Evolutionary conservation across 2,113 vertebrate genomes (phyloP).

Genomic region (Chiloscyllium plagiosum): DNA sequence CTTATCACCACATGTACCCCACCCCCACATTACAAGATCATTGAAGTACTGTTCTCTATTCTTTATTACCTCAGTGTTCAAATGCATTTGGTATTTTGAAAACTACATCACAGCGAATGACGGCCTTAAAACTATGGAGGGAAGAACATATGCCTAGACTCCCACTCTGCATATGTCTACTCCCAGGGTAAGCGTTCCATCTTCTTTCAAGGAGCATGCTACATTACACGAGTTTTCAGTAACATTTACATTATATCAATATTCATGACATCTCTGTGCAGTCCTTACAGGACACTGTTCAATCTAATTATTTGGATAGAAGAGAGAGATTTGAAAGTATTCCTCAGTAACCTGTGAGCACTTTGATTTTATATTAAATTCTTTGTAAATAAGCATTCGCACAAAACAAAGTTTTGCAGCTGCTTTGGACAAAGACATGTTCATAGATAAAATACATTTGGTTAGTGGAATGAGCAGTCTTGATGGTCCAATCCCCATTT

Average conservation of each 20-base stretch:
- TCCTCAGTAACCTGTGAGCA: not conserved
- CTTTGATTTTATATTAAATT: not conserved
- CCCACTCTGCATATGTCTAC: not conserved
- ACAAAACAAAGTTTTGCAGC: not conserved
- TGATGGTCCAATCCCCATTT: too few relatives aligned
- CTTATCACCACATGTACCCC: not conserved
- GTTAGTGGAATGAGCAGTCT: too few relatives aligned
- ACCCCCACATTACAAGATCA: not conserved
- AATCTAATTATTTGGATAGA: not conserved
- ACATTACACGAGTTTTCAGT: not conserved
- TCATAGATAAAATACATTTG: too few relatives aligned
- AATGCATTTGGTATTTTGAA: not conserved
- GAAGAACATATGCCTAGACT: not conserved
- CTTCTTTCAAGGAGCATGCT: not conserved
- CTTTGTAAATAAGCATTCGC: not conserved
- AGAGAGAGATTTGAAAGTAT: not conserved
- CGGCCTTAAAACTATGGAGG: not conserved
- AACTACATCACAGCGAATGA: not conserved
- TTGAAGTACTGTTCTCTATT: not conserved
- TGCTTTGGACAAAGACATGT: too few relatives aligned
- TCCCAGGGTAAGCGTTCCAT: not conserved
- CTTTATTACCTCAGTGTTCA: not conserved
- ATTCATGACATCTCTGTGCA: not conserved
- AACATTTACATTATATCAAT: not conserved
- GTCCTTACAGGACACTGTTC: not conserved